Base-by-base conservation (phyloP, 2,888 invertebrate species). In the Polyploca ridens region DNA sequence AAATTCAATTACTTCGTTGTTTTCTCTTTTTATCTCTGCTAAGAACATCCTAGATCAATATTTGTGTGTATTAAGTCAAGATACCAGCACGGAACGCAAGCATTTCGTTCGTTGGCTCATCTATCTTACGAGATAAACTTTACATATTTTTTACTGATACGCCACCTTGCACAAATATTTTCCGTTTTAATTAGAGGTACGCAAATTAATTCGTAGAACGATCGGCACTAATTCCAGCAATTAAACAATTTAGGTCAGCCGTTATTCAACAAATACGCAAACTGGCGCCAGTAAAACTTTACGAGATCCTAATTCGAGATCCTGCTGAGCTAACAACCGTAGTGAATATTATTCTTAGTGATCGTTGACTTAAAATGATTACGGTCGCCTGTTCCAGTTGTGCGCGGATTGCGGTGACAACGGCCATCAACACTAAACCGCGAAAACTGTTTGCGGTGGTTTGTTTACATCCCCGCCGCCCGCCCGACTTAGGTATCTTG, bases 21-120 rank as follows among this genome's bases (percentile, higher is more conserved):
- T 87, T 86, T 77, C 79, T 72, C 72, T 77, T 73, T 83, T 89
- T 88, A 90, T 91, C 89, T 86, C 77, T 66, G 71, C 73, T 77
- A 71, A 81, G 82, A 84, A 83, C 81, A 86, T 89, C 90, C 90
- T 89, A 86, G 78, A 81, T 90, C 87, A 92, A 91, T 91, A 91
- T 92, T 91, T 89, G 83, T 79, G 71, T 76, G 79, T 80, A 74
- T 79, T 80, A 78, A 79, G 83, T 81, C 76, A 80, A 86, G 80
- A 77, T 82, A 79, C 81, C 81, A 75, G 70, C 75, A 74, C 78
- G 76, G 10, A 54, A 71, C 72, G 70, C 71, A 81, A 77, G 81
- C 79, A 77, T 44, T 49, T 35, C 78, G 75, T 81, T 84, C 78
- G 75, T 81, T 84, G 73, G 75, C 75, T 79, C 64, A 67, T 63